Evolutionary conservation across 2,797 vertebrate species (phyloP), one percentile per base, ranked within the genome.

Genomic region (Eidolon dupreanum): DNA sequence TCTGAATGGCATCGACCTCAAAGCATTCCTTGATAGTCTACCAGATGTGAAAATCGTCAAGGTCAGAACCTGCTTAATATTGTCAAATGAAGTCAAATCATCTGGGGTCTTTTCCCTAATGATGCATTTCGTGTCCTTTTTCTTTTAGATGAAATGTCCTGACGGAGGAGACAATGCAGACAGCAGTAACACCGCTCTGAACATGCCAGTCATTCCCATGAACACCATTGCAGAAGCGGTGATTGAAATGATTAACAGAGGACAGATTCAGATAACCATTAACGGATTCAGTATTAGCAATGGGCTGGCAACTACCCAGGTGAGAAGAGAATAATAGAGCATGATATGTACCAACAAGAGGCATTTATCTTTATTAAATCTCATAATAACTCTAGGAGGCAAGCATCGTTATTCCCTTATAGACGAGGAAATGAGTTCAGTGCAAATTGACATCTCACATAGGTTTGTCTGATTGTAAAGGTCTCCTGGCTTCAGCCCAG

Each of bases 211-310:
- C 55, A 99, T 99, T 98, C 99, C 99, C 9, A 99, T 99, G 99
- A 99, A 99, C 98, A 99, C 99, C 1, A 99, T 99, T 93, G 99
- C 99, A 55, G 99, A 99, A 98, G 99, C 99, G 43, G 99, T 99
- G 93, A 99, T 99, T 95, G 99, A 99, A 98, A 99, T 99, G 99
- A 99, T 99, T 97, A 99, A 99, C 96, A 99, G 99, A 97, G 99
- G 99, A 55, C 99, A 99, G 97, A 99, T 99, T 97, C 99, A 99
- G 96, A 99, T 99, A 98, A 99, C 99, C 89, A 99, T 99, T 98
- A 99, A 99, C 59, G 99, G 99, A 96, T 99, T 99, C 97, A 99
- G 99, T 61, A 99, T 99, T 98, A 99, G 99, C 98, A 99, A 99
- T 86, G 99, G 99, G 83, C 98, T 99, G 97, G 99, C 99, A 90